phyloP scores from a whole-genome alignment of 30 jellyfish, hydroid and myxozoan species.

The Turritopsis dohrnii region DNA sequence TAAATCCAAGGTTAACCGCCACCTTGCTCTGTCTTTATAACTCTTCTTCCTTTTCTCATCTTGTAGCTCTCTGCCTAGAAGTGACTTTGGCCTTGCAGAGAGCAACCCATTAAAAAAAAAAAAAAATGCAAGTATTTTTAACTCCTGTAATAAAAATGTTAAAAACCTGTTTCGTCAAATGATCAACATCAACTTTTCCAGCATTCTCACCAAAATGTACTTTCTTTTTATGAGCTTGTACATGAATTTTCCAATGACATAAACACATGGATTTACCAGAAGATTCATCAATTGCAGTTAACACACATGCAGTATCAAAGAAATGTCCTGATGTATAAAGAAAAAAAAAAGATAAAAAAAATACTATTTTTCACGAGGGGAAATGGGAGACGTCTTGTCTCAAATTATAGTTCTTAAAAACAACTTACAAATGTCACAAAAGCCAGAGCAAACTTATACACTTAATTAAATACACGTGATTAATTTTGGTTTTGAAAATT shows the following conservation, averaged over 20 bases:
- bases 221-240: slow-evolving; percentile 27
- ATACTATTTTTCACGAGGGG: not conserved
- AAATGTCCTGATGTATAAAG: slow-evolving; percentile 57
- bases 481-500: no score
- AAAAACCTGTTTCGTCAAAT: slow-evolving; percentile 38
- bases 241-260: slow-evolving; percentile 48
- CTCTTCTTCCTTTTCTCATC: no score
- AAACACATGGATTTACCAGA: slow-evolving; percentile 55
- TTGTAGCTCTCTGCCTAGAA: no score
- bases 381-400: not conserved
- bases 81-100: no score
- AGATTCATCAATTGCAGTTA: slow-evolving; percentile 57
- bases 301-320: slow-evolving; percentile 59
- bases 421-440: no score
- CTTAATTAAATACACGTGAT: no score
- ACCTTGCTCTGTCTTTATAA: no score
- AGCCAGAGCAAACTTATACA: no score
- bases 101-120: no score
- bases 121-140: not conserved
- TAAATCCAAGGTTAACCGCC: no score
- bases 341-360: not conserved
- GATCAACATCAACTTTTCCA: not conserved
- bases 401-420: no score
- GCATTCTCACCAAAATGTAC: slow-evolving; percentile 4
- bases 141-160: not conserved